phyloP scores from a whole-genome alignment of 2,888 invertebrate species.

The Rhingia campestris region DNA sequence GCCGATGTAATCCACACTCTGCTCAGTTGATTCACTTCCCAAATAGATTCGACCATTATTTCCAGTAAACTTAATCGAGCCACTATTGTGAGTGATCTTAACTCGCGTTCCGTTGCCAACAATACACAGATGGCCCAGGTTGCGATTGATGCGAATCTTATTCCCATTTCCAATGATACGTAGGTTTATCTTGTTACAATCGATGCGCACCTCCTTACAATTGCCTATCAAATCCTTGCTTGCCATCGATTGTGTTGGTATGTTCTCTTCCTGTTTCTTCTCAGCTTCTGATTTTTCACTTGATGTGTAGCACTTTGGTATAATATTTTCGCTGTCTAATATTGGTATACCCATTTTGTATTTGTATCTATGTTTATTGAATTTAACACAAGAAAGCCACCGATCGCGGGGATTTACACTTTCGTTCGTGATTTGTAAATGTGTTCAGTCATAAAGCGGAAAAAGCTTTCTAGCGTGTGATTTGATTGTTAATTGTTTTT shows the following conservation, averaged over 20 bases:
- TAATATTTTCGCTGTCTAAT: constrained; percentile 53
- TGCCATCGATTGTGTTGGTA: neutral
- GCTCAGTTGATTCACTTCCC: constrained; percentile 79
- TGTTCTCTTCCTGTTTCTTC: neutral
- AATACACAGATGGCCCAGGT: constrained; percentile 79
- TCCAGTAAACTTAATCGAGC: constrained; percentile 80
- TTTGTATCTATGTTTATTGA: neutral
- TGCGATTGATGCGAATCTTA: constrained; percentile 79
- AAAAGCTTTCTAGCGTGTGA: constrained; percentile 47
- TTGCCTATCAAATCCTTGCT: constrained; percentile 80
- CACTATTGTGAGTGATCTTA: constrained; percentile 80
- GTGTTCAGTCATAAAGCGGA: neutral
- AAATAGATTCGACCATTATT: constrained; percentile 81
- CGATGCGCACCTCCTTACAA: constrained; percentile 80
- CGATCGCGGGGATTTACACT: constrained; percentile 58
- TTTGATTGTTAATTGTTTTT: constrained; percentile 29
- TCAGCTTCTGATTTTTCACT: constrained; percentile 10
- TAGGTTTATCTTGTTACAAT: constrained; percentile 78
- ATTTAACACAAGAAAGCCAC: constrained; percentile 14
- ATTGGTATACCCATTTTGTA: constrained; percentile 61
- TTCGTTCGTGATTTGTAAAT: constrained; percentile 21
- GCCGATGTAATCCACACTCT: constrained; percentile 80
- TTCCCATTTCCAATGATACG: constrained; percentile 81
- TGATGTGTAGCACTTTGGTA: constrained; percentile 40
- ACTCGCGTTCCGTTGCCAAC: constrained; percentile 80